Evolutionary conservation across 2,888 invertebrate species (phyloP), one percentile per base, ranked within the genome.

Genomic region (Phragmatobia fuliginosa): DNA sequence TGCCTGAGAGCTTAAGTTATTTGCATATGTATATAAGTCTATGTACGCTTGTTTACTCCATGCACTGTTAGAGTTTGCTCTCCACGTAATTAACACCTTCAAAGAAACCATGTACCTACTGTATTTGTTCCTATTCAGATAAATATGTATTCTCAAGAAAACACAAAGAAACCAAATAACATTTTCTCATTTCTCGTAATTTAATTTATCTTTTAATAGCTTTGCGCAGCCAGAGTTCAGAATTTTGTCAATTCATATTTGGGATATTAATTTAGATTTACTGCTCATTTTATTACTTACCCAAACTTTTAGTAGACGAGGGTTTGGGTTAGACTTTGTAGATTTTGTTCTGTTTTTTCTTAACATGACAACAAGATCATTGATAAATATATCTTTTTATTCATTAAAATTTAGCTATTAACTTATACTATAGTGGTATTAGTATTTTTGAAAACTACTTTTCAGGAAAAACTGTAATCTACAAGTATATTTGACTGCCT

Each of bases 141-240:
- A 7, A 61, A 61, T 61, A 25, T 38, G n/a, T n/a, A 45, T 32
- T n/a, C 32, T 32, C 63, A 49, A 63, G 7, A 25, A 5, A 64
- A 32, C 21, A 33, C 63, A 52, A 45, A 25, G 45, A 32, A 25
- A 52, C 25, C 63, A 33, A 64, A 64, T 64, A 52, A 49, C 49
- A 52, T 49, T 64, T 64, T 64, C 49, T 49, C 63, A 49, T 64
- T 16, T 49, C 49, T 49, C 16, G 49, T 64, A 33, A 64, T 49
- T 64, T 52, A 64, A 64, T 64, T 64, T 70, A 71, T 64, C 70
- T 73, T 78, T 69, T 73, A 70, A 76, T 62, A 18, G 68, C 52
- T 71, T 28, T 68, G 70, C 68, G 56, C 28, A 38, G 63, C 60
- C 28, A 58, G 70, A 79, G 70, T 78, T 62, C 67, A 38, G 62